A percentile compares a stretch with the other conserved stretches of the same genome.
Conservation (phyloP, 23 tunicate genomes). For the Halocynthia roretzi region DNA sequence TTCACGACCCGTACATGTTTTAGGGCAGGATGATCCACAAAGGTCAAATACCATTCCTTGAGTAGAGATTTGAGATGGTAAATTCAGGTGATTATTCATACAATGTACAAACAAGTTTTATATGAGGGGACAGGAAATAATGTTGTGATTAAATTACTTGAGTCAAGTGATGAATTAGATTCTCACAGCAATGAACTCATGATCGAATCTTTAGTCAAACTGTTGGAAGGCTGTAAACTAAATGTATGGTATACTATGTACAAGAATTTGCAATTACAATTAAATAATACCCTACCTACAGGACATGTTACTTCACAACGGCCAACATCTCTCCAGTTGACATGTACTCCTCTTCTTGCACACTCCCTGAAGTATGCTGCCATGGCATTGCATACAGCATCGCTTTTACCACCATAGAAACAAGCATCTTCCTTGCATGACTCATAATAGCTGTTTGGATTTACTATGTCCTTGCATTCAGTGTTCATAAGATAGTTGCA, state of each 20-base stretch:
- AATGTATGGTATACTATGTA: not conserved
- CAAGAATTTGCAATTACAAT: not conserved
- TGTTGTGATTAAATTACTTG: not conserved
- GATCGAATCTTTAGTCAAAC: no score
- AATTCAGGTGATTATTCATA: not conserved
- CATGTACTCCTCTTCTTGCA: conserved; percentile 85
- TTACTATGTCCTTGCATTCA: conserved; percentile 83
- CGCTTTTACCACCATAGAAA: conserved; percentile 64
- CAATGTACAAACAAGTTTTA: not conserved
- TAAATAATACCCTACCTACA: conserved; percentile 37
- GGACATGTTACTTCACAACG: conserved; percentile 79
- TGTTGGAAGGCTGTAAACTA: not conserved
- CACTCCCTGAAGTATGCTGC: conserved; percentile 99
- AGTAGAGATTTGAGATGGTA: not conserved
- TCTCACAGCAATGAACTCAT: no score
- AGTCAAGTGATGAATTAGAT: not conserved
- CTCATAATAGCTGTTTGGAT: conserved; percentile 92
- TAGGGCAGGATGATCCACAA: conserved; percentile 96
- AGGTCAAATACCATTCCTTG: conserved; percentile 93
- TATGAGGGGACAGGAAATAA: not conserved
- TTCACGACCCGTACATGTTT: conserved; percentile 87
- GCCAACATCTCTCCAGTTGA: conserved; percentile 83
- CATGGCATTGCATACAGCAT: conserved; percentile 86
- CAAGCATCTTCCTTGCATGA: conserved; percentile 99
- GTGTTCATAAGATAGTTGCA: conserved; percentile 82